Base-by-base conservation (phyloP, 1,140 invertebrate species). In the Drosophila pallidifrons region DNA sequence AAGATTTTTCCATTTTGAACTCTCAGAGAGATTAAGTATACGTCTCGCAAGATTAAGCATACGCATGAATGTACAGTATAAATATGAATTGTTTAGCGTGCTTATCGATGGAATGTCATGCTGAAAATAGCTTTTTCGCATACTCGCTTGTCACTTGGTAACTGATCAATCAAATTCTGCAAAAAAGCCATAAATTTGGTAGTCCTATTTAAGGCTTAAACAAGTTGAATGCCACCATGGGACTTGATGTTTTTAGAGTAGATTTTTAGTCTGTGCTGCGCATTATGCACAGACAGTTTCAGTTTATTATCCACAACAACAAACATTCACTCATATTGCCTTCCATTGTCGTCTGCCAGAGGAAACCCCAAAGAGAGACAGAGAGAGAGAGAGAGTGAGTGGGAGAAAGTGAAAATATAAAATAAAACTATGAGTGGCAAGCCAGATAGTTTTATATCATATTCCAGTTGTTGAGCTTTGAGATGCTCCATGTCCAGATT, bases 401-500 rank as follows among this genome's bases (percentile, higher is more conserved):
- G 5, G 15, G 16, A 41, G 7, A 51, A 3, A 30, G 10, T 28
- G 3, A 52, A 72, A 78, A 66, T 60, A 77, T 13, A 20, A 16
- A 66, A 61, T 70, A 15, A 49, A 55, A 78, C 65, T 32, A 63
- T 52, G 66, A 77, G 76, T 71, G 74, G 47, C 54, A 58, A 45
- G 41, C 35, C 55, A 58, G 61, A 65, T 54, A 74, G 71, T 61
- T 61, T 60, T 68, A 49, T 52, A 67, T 59, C 54, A 30, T 68
- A 49, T 49, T 58, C n/a, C 15, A 49, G 16, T 20, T 54, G 35
- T 10, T 10, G 35, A 38, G 35, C 54, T 46, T 72, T 13, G 66
- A 49, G 57, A 79, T 57, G 52, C 63, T 79, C 68, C 68, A 69
- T 67, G 78, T 81, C 10, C 46, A 78, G 51, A 75, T 58, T 82